These are phyloP conservation scores for Rhinoraja longicauda DNA, from an alignment of 2,797 vertebrate species.

Conservation along the genomic window DNA sequence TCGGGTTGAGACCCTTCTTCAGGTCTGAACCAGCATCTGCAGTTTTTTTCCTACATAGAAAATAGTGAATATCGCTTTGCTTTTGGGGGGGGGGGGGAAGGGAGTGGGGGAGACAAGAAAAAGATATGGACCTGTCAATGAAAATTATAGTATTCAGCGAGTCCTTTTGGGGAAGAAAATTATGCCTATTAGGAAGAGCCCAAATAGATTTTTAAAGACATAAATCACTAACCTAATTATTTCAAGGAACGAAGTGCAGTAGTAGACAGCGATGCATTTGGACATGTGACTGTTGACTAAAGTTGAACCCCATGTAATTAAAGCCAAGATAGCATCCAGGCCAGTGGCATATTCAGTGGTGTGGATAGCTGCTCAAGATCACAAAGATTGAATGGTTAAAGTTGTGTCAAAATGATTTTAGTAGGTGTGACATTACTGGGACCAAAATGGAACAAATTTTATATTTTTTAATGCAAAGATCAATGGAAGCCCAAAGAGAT, in stretches of 20 bases:
- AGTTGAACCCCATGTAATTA: not conserved
- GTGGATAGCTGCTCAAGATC: not conserved
- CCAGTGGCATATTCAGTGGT: not conserved
- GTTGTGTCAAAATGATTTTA: too few species aligned
- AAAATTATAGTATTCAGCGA: not conserved
- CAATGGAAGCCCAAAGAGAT: not conserved
- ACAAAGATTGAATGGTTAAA: too few species aligned
- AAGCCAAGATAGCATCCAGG: not conserved
- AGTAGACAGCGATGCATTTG: too few species aligned
- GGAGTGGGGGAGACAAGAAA: too few species aligned
- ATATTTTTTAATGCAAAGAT: not conserved
- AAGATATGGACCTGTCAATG: not conserved
- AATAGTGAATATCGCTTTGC: too few species aligned
- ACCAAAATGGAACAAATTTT: not conserved
- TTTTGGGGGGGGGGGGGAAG: too few species aligned
- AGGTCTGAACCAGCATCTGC: too few species aligned
- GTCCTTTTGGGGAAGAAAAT: not conserved
- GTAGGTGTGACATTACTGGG: not conserved
- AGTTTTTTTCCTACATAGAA: too few species aligned
- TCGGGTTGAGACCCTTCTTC: too few species aligned
- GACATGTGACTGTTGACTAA: not conserved
- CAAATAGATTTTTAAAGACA: not conserved
- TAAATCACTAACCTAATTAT: too few species aligned
- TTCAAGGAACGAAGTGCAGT: too few species aligned
- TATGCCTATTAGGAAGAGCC: not conserved